Base-by-base conservation (phyloP, 2,113 vertebrate species). In the Cisticola juncidis region DNA sequence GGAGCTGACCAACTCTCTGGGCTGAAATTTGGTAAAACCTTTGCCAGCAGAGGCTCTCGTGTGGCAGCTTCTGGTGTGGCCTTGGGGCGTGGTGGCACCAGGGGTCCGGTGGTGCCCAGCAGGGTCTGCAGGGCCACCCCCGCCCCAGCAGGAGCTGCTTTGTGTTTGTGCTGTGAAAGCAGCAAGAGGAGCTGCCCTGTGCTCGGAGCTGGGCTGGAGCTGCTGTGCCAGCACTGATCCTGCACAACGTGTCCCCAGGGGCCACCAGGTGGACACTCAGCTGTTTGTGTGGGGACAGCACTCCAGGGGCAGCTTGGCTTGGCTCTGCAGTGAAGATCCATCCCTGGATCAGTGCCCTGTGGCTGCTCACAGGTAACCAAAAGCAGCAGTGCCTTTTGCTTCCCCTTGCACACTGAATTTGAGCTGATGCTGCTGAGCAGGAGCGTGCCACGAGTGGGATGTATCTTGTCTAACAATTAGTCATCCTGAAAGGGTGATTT, bases 281-380 rank as follows among this genome's bases (percentile, higher is more conserved):
- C 0, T 0, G 0, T 19, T 61, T 69, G 28, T 24, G 9, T 29
- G 56, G 33, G 81, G 47, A 33, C 19, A 18, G 77, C 16, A 42
- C 42, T 44, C 3, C 2, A 26, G 53, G 19, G 50, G 33, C 53
- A n/a, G n/a, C 42, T 61, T 33, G 57, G 78, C 48, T 64, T 6
- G 9, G 36, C 50, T 57, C 50, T 70, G 70, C 22, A 50, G 40
- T 1, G 10, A 10, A 9, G 50, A 50, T 20, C 57, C 29, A 5
- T 12, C 61, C 58, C 45, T 29, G 47, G 11, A 2, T 57, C 3
- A 0, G 56, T 53, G 24, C 12, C 1, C 1, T 0, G 0, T 11
- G 54, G 56, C 53, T 72, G 76, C 69, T 60, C 44, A 11, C 23
- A 45, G 81, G 19, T 25, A 76, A 33, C 65, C 31, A 7, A 40